A percentile compares a stretch with the other conserved stretches of the same genome.
Evolutionary conservation across 2,113 vertebrate species (phyloP).

Genomic region (Sapajus apella): DNA sequence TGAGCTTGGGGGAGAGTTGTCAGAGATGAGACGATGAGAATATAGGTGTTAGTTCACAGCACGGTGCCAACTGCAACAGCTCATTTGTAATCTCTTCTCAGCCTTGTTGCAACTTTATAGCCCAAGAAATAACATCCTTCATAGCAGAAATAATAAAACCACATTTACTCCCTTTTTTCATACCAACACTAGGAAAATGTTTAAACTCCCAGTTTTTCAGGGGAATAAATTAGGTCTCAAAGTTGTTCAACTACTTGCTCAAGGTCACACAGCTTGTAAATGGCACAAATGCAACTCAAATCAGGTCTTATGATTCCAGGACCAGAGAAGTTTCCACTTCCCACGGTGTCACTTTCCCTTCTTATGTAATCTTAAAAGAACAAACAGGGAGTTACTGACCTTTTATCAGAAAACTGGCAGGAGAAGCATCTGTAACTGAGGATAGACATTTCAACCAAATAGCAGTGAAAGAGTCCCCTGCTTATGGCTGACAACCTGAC

Average conservation of each 20-base stretch:
- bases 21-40: background rate
- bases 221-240: background rate
- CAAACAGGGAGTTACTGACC: conserved; percentile 26
- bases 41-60: background rate
- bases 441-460: background rate
- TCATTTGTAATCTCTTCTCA: conserved; percentile 17
- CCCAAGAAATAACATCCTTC: background rate
- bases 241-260: background rate
- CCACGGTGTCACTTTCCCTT: conserved; percentile 24
- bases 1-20: background rate
- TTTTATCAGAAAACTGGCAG: conserved; percentile 18
- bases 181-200: background rate
- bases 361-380: conserved; percentile 54
- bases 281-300: background rate
- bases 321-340: background rate
- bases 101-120: background rate
- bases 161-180: background rate
- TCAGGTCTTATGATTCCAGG: conserved; percentile 9
- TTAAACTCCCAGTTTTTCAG: background rate
- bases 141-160: background rate
- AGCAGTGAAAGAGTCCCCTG: background rate
- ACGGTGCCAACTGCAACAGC: background rate
- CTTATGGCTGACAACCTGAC: background rate
- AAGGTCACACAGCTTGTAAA: conserved; percentile 45
- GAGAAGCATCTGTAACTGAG: background rate